These are phyloP conservation scores for Leptopilina clavipes DNA, from an alignment of 1,140 invertebrate species.

Conservation along the genomic window DNA sequence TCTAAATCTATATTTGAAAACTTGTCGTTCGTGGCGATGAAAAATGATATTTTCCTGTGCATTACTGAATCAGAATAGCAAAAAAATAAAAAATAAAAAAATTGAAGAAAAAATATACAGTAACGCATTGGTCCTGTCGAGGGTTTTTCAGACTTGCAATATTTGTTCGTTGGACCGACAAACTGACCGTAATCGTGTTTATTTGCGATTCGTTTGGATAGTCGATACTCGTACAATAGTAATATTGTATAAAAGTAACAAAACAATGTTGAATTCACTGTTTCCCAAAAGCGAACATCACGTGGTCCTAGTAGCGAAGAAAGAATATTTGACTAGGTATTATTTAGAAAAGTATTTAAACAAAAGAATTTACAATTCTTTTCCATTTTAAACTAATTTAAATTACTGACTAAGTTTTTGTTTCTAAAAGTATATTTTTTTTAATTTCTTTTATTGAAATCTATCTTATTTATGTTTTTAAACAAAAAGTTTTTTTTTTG, in stretches of 20 bases:
- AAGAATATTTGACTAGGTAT: background rate
- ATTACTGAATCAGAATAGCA: background rate
- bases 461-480: no score
- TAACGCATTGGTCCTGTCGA: background rate
- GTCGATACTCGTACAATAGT: slow-evolving; percentile 17
- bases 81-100: background rate
- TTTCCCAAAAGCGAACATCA: background rate
- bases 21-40: background rate
- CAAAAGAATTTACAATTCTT: no score
- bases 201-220: slow-evolving; percentile 27
- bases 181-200: slow-evolving; percentile 17
- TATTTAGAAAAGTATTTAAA: background rate
- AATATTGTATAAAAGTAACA: slow-evolving; percentile 16
- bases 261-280: slow-evolving; percentile 9
- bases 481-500: no score
- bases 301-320: background rate
- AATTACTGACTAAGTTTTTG: no score
- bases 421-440: no score
- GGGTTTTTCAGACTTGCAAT: background rate
- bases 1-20: background rate
- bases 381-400: no score
- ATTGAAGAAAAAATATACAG: slow-evolving; percentile 3
- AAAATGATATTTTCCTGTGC: background rate
- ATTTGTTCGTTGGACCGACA: slow-evolving; percentile 13
- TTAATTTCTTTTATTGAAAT: no score